Evolutionary conservation across 2,888 invertebrate species (phyloP), one percentile per base, ranked within the genome.

Genomic region (Xanthorhoe designata): DNA sequence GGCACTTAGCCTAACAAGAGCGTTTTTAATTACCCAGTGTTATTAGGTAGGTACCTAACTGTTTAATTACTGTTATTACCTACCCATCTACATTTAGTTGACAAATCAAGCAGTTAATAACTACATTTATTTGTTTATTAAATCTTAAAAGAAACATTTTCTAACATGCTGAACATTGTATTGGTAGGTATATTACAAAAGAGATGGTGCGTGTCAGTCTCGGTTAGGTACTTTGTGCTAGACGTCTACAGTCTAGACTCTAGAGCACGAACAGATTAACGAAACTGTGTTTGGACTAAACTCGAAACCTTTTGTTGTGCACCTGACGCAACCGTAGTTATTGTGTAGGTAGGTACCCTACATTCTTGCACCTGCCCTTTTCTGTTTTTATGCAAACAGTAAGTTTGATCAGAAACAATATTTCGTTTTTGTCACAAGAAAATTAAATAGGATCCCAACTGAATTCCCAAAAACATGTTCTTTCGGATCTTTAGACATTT

Each of bases 151-250:
- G 64, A 73, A 69, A 72, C 50, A 71, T 56, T 70, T 71, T 69
- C 54, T 77, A 75, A 76, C 74, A 69, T 75, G 24, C 73, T 71
- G 51, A 67, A 69, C 75, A 77, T 77, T 78, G 59, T 60, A 42
- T 54, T 32, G 29, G 19, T 52, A 75, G 75, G 67, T 71, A 73
- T 67, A 73, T 76, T 70, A 81, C 81, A 81, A 78, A 82, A 75
- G 70, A 81, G 80, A 82, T 79, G 73, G 76, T 84, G 75, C 76
- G 77, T 78, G 70, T 77, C 68, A 75, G 78, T 80, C 76, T 74
- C 72, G 61, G 65, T 75, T n/a, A n/a, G n/a, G n/a, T 68, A 62
- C 58, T 50, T 65, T 68, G 63, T 61, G 47, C 57, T 61, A 68
- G 61, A 61, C 54, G 38, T 45, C 17, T n/a, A n/a, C n/a, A n/a